phyloP scores from a whole-genome alignment of 2,888 invertebrate species.

The Ichneumoninae sp. region DNA sequence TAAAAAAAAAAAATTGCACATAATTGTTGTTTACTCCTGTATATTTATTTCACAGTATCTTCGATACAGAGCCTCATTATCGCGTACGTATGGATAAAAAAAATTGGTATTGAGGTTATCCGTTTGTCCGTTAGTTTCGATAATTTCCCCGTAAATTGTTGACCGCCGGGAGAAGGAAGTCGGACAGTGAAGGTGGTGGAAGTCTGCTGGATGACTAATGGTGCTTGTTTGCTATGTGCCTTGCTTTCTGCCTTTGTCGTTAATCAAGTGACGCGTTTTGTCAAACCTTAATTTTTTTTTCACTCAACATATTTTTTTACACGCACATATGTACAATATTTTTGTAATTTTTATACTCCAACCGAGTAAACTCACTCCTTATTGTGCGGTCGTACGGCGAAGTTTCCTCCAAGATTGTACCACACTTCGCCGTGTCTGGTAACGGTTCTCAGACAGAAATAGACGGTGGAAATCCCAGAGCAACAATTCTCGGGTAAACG shows the following conservation, averaged over 20 bases:
- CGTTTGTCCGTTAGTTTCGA: not conserved
- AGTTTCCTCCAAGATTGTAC: conserved; percentile 76
- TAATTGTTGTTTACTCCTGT: not conserved
- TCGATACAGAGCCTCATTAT: not conserved
- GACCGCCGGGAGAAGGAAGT: not conserved
- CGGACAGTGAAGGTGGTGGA: not conserved
- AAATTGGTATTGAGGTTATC: not conserved
- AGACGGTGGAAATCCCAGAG: conserved; percentile 76
- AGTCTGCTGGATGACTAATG: conserved; percentile 4
- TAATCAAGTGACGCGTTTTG: not conserved
- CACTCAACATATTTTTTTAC: not conserved
- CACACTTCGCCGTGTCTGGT: conserved; percentile 69
- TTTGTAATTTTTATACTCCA: conserved; percentile 3
- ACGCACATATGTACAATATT: not conserved
- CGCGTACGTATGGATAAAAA: not conserved
- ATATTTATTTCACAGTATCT: not conserved
- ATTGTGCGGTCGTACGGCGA: conserved; percentile 68
- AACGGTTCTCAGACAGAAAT: conserved; percentile 77
- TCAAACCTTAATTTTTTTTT: not conserved
- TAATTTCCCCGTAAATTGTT: not conserved
- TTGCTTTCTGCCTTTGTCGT: not conserved
- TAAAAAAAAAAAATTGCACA: not conserved
- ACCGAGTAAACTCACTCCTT: conserved; percentile 73
- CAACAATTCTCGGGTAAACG: conserved; percentile 69
- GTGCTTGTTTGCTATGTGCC: not conserved